Conservation (phyloP, 1,140 invertebrate species). For the Formica selysi region DNA sequence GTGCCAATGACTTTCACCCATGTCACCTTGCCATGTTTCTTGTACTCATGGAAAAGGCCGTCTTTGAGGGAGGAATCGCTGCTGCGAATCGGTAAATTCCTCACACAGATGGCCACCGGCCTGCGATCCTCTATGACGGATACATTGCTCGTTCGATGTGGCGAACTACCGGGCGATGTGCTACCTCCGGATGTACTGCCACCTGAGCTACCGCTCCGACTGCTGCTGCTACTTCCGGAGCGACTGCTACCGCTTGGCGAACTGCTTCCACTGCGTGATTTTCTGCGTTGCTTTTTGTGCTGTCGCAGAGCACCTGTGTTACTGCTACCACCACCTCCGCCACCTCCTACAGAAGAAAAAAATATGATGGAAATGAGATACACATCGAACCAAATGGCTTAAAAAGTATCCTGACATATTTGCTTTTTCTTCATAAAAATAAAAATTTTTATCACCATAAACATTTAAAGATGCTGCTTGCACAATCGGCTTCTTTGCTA, state of each 20-base stretch:
- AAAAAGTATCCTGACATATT: not conserved
- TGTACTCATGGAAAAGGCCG: slow-evolving; percentile 99
- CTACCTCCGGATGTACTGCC: slow-evolving; percentile 85
- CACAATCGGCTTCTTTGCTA: not conserved
- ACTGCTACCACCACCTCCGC: slow-evolving; percentile 73
- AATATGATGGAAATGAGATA: slow-evolving; percentile 56
- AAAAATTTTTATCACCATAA: not conserved
- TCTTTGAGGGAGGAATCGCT: slow-evolving; percentile 98
- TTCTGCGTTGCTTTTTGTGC: slow-evolving; percentile 84
- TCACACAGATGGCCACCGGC: slow-evolving; percentile 96
- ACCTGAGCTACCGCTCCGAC: slow-evolving; percentile 87
- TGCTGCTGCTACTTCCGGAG: slow-evolving; percentile 88
- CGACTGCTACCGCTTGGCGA: slow-evolving; percentile 88
- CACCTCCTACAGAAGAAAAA: slow-evolving; percentile 65
- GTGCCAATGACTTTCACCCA: slow-evolving; percentile 96
- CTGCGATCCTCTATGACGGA: slow-evolving; percentile 89
- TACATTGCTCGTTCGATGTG: slow-evolving; percentile 78
- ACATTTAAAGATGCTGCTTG: not conserved
- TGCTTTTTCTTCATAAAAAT: not conserved
- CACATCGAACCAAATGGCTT: not conserved
- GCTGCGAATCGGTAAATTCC: slow-evolving; percentile 95
- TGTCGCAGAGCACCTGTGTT: slow-evolving; percentile 78
- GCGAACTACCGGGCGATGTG: slow-evolving; percentile 85
- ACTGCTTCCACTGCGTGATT: slow-evolving; percentile 84
- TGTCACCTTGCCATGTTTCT: slow-evolving; percentile 98